These are phyloP conservation scores for Heliconius melpomene DNA, from an alignment of 1,140 invertebrate genomes.

Conservation along the genomic window DNA sequence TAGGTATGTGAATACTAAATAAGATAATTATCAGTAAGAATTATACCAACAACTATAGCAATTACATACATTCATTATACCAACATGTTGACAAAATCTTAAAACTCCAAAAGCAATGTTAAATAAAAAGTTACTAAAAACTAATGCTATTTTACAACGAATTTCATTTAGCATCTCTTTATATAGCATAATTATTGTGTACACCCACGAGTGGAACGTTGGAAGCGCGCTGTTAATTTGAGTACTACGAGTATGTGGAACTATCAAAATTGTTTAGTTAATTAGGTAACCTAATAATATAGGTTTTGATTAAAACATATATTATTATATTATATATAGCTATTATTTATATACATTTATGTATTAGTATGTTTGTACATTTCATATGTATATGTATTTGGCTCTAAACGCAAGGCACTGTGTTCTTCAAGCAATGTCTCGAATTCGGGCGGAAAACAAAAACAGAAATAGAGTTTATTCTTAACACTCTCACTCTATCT, in stretches of 20 bases:
- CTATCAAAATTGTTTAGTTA: background rate
- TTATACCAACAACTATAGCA: background rate
- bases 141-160: background rate
- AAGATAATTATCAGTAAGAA: no score
- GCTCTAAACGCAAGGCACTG: no score
- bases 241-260: background rate
- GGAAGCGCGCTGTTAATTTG: conserved; percentile 7
- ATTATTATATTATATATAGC: background rate
- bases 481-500: no score
- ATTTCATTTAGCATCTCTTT: background rate
- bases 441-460: no score
- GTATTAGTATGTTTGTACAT: no score
- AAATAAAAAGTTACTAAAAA: background rate
- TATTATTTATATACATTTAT: background rate
- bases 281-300: background rate
- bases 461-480: no score
- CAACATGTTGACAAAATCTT: background rate
- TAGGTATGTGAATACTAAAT: no score
- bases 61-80: no score
- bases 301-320: background rate
- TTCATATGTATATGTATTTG: no score
- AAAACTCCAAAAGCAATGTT: background rate
- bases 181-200: conserved; percentile 2
- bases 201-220: background rate
- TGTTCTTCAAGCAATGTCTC: no score